Evolutionary conservation across 2,113 vertebrate species (phyloP).

Genomic region (Tragelaphus buxtoni): DNA sequence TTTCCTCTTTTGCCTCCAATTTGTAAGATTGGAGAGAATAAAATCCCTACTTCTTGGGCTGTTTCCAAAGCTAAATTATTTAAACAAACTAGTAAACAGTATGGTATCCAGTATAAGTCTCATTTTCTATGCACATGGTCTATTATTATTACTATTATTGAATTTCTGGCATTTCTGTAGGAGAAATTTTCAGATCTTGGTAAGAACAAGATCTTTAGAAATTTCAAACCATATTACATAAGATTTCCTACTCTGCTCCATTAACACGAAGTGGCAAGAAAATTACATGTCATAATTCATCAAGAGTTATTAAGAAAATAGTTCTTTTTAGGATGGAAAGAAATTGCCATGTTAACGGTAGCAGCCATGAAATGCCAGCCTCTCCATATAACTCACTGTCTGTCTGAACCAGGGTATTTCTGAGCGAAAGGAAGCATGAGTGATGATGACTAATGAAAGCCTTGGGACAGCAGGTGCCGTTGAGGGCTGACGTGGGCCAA

Average conservation of each 20-base stretch:
- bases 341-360: not conserved
- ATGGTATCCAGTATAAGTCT: not conserved
- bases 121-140: accelerated
- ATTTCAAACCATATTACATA: not conserved
- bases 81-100: not conserved
- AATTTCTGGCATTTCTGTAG: not conserved
- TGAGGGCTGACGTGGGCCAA: not conserved
- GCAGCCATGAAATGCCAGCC: not conserved
- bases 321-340: not conserved
- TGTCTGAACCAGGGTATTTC: not conserved
- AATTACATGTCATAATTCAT: not conserved
- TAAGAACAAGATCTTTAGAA: not conserved
- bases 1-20: not conserved
- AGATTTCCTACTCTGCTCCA: not conserved
- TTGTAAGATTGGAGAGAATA: not conserved
- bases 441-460: not conserved
- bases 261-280: constrained; percentile 16
- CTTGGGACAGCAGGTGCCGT: not conserved
- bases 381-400: not conserved
- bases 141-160: not conserved
- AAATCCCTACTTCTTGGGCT: not conserved
- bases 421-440: not conserved
- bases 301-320: constrained; percentile 21
- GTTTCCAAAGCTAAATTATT: not conserved
- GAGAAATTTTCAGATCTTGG: not conserved